Evolutionary conservation across 2,888 invertebrate species (phyloP).

Genomic region (Amiota mariae): DNA sequence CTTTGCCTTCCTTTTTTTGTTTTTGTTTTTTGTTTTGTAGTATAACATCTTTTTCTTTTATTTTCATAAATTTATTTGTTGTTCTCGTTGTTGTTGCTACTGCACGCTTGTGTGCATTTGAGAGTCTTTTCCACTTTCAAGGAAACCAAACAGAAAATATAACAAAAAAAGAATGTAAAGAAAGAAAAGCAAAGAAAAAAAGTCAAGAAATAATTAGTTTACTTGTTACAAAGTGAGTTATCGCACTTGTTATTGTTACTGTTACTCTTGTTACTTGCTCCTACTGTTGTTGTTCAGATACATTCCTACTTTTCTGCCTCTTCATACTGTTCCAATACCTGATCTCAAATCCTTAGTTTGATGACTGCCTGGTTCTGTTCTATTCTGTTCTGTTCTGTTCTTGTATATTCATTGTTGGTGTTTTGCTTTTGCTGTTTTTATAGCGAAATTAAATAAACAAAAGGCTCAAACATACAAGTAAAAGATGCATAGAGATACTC

Average conservation of each 20-base stretch:
- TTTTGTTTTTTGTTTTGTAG: not conserved
- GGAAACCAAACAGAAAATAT: conserved; percentile 40
- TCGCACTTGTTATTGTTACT: conserved; percentile 46
- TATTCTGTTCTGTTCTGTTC: not conserved
- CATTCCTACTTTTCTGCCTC: not conserved
- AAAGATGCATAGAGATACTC: too few relatives aligned
- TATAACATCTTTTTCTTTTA: not conserved
- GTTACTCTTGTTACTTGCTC: conserved; percentile 9
- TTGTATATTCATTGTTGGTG: too few relatives aligned
- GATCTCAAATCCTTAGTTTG: not conserved
- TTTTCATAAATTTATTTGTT: too few relatives aligned
- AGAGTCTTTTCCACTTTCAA: conserved; percentile 41
- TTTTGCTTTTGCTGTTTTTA: conserved; percentile 46
- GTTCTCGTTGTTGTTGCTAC: too few relatives aligned
- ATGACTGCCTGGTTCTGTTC: not conserved
- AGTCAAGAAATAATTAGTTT: conserved; percentile 67
- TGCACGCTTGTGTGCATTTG: not conserved
- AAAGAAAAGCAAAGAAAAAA: conserved; percentile 43
- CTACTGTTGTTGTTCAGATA: conserved; percentile 1
- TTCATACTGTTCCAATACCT: too few relatives aligned
- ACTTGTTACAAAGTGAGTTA: conserved; percentile 66
- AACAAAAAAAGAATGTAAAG: conserved; percentile 30
- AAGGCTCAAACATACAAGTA: conserved; percentile 32
- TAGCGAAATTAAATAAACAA: conserved; percentile 60
- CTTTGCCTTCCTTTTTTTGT: too few relatives aligned